Conservation (phyloP, 2,888 invertebrate species). For the Drosophila acutilabella region DNA sequence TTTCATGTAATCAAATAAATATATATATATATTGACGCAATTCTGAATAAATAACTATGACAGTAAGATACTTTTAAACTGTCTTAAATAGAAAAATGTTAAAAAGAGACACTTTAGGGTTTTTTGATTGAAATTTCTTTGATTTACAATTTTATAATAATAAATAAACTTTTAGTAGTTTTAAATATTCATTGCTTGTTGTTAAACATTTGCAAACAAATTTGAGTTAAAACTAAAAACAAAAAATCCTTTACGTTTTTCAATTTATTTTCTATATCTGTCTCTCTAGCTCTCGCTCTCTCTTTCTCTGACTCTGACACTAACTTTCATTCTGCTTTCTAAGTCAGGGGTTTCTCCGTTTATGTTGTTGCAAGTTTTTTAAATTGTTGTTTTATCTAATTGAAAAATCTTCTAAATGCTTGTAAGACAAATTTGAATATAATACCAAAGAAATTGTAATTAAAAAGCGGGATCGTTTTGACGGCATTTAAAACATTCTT, state of each 20-base stretch:
- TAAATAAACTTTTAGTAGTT: constrained; percentile 28
- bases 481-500: too few relatives aligned
- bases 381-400: constrained; percentile 1
- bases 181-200: constrained; percentile 33
- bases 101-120: constrained; percentile 7
- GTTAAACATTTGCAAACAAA: constrained; percentile 19
- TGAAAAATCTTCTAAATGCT: constrained; percentile 22
- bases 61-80: background rate
- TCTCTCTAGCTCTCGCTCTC: constrained; percentile 1
- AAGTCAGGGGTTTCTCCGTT: constrained; percentile 9
- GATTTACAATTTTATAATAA: constrained; percentile 1
- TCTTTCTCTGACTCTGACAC: constrained; percentile 4
- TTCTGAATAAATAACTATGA: background rate
- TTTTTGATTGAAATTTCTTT: constrained; percentile 13
- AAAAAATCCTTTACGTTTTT: constrained; percentile 18
- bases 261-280: constrained; percentile 2
- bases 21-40: background rate
- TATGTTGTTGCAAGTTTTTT: constrained; percentile 11
- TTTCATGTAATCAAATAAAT: background rate
- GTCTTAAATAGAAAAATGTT: background rate
- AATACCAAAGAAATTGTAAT: constrained; percentile 10
- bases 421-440: constrained; percentile 12
- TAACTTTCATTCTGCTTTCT: constrained; percentile 4
- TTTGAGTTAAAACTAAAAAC: constrained; percentile 16
- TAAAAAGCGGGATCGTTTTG: constrained; percentile 6